A percentile compares a stretch with the other conserved stretches of the same genome.
Conservation (phyloP, 2,888 invertebrate genomes). For the Polietes domitor region DNA sequence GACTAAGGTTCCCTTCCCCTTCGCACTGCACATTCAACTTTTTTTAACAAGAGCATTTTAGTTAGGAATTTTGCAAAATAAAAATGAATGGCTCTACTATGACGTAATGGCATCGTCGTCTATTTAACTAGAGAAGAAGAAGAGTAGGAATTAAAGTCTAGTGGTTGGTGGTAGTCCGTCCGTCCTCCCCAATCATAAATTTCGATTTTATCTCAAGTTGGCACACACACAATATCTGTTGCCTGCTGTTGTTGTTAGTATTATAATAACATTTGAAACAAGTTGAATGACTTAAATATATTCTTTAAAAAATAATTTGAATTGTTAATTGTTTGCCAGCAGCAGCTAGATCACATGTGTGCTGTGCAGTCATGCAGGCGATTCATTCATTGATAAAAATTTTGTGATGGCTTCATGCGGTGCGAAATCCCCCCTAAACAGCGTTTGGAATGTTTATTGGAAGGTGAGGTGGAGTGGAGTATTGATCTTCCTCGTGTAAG, state of each 20-base stretch:
- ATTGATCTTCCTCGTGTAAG: not conserved
- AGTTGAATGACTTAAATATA: slow-evolving; percentile 1
- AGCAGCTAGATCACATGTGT: not conserved
- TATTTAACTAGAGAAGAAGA: not conserved
- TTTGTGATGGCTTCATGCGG: not conserved
- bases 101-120: not conserved
- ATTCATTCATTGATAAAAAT: slow-evolving; percentile 5
- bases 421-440: no score
- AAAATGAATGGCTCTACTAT: no score
- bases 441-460: no score
- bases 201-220: slow-evolving; percentile 1
- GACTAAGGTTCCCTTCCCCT: not conserved
- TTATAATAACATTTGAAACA: not conserved
- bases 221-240: no score
- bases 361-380: not conserved
- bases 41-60: not conserved
- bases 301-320: not conserved
- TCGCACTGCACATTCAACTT: no score
- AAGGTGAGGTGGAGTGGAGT: no score
- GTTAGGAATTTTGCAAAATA: slow-evolving; percentile 15
- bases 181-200: not conserved
- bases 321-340: slow-evolving; percentile 1
- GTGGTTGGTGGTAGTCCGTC: not conserved
- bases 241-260: not conserved
- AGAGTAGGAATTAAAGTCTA: no score